These are phyloP conservation scores for Torymus texanus DNA, from an alignment of 2,888 invertebrate species.

Conservation along the genomic window DNA sequence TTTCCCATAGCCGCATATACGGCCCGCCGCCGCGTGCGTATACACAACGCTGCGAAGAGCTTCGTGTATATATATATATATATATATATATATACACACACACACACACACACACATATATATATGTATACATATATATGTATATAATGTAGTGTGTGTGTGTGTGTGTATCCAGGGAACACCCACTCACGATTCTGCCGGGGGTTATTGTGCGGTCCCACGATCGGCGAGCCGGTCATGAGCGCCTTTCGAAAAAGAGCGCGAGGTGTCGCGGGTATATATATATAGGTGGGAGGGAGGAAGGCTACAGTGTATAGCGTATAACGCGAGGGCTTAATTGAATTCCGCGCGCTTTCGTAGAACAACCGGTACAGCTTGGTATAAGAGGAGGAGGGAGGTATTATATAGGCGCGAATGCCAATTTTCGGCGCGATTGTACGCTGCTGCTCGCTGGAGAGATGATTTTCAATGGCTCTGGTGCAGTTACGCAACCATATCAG, in stretches of 20 bases:
- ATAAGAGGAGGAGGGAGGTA: too few relatives aligned
- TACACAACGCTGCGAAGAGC: neutral
- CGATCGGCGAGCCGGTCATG: constrained; percentile 39
- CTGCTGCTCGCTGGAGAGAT: too few relatives aligned
- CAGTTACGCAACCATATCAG: too few relatives aligned
- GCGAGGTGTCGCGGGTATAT: neutral
- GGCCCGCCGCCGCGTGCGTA: neutral
- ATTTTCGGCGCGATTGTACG: too few relatives aligned
- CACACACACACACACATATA: neutral
- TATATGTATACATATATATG: neutral
- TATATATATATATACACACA: neutral
- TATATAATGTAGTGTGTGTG: neutral
- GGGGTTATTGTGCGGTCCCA: constrained; percentile 42
- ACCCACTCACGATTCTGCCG: constrained; percentile 66
- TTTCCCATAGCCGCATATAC: neutral
- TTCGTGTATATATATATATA: neutral
- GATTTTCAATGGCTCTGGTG: too few relatives aligned
- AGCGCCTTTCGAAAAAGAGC: constrained; percentile 43
- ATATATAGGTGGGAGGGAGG: too few relatives aligned
- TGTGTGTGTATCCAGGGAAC: constrained; percentile 58
- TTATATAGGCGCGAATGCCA: too few relatives aligned
- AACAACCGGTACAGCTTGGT: too few relatives aligned
- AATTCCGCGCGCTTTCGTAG: constrained; percentile 36
- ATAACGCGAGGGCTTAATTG: constrained; percentile 19
- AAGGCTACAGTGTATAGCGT: too few relatives aligned